Percentiles rank a stretch among this genome's conserved stretches.
These are phyloP conservation scores for Piaya cayana DNA, from an alignment of 2,113 vertebrate species.

Conservation along the genomic window DNA sequence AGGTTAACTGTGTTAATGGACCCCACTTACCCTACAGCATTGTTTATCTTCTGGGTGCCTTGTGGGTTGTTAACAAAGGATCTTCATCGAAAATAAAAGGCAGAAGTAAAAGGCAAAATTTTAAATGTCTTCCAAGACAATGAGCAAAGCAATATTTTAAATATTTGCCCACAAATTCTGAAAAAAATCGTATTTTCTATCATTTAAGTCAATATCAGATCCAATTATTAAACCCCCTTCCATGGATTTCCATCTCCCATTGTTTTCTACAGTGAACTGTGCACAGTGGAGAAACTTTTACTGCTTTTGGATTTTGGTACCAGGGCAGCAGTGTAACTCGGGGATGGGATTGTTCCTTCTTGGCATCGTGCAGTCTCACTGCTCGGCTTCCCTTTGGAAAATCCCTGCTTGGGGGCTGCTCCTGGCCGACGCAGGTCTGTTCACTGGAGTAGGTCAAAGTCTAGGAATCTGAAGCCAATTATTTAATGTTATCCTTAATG, in stretches of 20 bases:
- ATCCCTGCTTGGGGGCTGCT: neutral
- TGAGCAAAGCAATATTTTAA: neutral
- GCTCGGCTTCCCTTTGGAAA: neutral
- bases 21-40: neutral
- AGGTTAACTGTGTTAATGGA: neutral
- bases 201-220: neutral
- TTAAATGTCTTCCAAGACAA: neutral
- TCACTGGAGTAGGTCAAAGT: neutral
- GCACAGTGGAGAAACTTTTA: neutral
- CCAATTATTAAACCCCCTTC: neutral
- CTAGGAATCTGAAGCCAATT: neutral
- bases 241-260: neutral
- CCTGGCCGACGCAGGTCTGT: too few relatives aligned
- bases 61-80: neutral
- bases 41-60: neutral
- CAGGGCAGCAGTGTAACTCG: neutral
- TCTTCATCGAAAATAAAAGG: neutral
- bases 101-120: neutral
- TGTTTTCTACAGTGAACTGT: neutral
- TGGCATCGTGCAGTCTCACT: neutral
- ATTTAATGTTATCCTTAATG: too few relatives aligned
- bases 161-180: neutral
- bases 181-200: accelerated
- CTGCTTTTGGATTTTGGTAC: neutral
- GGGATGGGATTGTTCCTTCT: neutral